These are phyloP conservation scores for Gastrophryne carolinensis DNA, from an alignment of 2,797 vertebrate genomes.

Conservation along the genomic window DNA sequence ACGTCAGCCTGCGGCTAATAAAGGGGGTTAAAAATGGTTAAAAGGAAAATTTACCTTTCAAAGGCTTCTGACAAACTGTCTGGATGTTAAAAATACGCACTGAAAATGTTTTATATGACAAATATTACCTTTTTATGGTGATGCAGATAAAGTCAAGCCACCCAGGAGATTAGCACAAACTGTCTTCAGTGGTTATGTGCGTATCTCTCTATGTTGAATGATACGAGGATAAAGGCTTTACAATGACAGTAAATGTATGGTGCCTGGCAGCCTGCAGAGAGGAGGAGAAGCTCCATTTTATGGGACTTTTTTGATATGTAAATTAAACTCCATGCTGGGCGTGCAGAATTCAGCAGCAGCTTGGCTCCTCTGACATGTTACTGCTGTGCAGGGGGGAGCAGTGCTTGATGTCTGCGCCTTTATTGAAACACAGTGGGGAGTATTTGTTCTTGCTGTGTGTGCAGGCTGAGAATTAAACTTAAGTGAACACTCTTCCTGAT, in stretches of 20 bases:
- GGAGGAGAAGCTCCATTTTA: background rate
- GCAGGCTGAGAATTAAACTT: background rate
- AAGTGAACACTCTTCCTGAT: background rate
- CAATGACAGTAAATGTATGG: background rate
- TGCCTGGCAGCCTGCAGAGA: background rate
- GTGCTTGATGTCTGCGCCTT: background rate
- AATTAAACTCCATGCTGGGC: background rate
- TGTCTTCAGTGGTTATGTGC: background rate
- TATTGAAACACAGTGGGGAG: conserved; percentile 4
- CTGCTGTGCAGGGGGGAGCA: background rate
- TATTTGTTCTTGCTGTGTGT: background rate
- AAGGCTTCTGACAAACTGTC: background rate
- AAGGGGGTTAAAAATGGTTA: background rate
- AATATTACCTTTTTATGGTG: background rate
- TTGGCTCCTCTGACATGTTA: background rate
- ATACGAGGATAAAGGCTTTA: background rate
- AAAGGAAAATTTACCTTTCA: background rate
- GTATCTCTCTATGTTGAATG: background rate
- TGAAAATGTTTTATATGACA: background rate
- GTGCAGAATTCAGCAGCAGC: background rate
- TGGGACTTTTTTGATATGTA: conserved; percentile 2
- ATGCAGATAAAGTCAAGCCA: background rate
- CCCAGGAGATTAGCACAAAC: background rate
- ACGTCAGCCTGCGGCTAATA: no score
- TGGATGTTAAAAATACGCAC: background rate